These are phyloP conservation scores for Oreotrochilus melanogaster DNA, from an alignment of 2,113 vertebrate species.

Conservation along the genomic window DNA sequence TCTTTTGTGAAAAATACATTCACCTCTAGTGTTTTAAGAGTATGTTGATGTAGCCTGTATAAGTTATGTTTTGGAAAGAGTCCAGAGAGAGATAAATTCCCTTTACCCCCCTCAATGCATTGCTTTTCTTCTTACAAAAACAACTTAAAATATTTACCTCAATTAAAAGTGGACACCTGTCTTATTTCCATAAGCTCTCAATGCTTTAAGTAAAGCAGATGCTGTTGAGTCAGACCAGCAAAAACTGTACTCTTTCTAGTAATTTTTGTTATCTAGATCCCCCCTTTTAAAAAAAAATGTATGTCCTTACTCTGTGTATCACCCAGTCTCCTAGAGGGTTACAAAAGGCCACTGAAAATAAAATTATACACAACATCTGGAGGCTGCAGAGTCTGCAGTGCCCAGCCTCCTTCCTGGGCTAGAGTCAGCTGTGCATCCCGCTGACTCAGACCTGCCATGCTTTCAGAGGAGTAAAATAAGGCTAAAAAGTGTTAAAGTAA, in stretches of 20 bases:
- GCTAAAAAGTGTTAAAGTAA: constrained; percentile 64
- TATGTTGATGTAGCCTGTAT: not conserved
- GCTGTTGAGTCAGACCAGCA: constrained; percentile 8
- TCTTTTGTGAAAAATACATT: not conserved
- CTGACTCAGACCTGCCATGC: constrained; percentile 22
- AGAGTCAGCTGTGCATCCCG: constrained; percentile 31
- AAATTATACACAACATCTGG: not conserved
- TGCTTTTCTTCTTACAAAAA: not conserved
- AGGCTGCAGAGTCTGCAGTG: not conserved
- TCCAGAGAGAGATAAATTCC: not conserved
- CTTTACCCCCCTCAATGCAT: not conserved
- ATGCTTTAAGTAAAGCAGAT: not conserved
- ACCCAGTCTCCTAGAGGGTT: not conserved
- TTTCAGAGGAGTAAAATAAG: constrained; percentile 52
- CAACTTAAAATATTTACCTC: constrained; percentile 28
- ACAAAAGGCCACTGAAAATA: not conserved
- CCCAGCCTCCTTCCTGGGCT: not conserved
- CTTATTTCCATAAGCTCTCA: not conserved
- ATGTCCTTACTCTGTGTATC: not conserved
- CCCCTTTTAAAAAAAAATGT: not conserved
- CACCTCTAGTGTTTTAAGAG: not conserved
- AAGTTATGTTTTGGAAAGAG: not conserved
- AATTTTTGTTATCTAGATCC: not conserved
- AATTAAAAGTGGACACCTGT: constrained; percentile 34
- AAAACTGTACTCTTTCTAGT: not conserved